These are phyloP conservation scores for Microhierax caerulescens DNA, from an alignment of 2,797 vertebrate species.

Conservation along the genomic window DNA sequence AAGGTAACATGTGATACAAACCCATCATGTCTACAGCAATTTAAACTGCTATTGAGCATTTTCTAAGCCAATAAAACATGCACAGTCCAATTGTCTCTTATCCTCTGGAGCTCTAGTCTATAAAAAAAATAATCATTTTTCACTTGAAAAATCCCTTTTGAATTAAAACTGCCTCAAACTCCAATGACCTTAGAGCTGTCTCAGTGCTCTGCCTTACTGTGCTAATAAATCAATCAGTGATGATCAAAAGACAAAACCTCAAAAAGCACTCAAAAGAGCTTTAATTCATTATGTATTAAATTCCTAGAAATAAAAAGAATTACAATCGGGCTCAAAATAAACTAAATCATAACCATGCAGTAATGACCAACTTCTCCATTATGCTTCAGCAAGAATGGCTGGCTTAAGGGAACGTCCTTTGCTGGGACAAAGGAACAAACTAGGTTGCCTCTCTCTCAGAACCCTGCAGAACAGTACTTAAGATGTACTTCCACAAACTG, in stretches of 20 bases:
- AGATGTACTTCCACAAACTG: neutral
- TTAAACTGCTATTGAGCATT: neutral
- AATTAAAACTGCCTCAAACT: neutral
- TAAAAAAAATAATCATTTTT: neutral
- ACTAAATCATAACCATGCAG: neutral
- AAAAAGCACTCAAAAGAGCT: neutral
- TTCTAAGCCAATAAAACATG: neutral
- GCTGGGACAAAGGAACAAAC: neutral
- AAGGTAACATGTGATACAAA: neutral
- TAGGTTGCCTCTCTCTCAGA: neutral
- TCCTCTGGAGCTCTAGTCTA: neutral
- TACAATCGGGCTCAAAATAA: neutral
- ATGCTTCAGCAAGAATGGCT: neutral
- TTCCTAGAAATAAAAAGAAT: neutral
- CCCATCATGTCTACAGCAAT: neutral
- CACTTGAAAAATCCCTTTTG: neutral
- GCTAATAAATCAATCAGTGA: neutral
- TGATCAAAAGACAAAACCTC: neutral
- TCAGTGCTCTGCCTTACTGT: neutral
- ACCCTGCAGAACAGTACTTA: neutral
- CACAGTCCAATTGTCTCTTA: fast-evolving
- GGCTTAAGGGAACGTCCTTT: neutral
- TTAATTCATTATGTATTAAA: neutral
- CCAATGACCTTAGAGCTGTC: neutral
- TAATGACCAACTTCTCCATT: neutral